Conservation (phyloP, 2,888 invertebrate species). For the Hymenopus coronatus region DNA sequence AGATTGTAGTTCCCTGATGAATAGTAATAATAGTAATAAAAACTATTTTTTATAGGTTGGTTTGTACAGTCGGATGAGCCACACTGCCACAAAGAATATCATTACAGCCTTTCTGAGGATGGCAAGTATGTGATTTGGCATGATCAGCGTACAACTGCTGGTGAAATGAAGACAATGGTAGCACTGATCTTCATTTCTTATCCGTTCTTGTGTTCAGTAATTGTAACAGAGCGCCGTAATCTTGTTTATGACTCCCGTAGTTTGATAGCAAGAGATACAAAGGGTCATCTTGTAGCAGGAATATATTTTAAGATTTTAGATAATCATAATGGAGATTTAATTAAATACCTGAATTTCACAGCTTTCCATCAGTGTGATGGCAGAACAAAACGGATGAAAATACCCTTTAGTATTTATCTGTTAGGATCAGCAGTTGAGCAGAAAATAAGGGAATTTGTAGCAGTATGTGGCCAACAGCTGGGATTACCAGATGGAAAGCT, state of each 20-base stretch:
- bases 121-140: constrained; percentile 81
- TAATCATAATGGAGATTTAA: constrained; percentile 37
- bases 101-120: constrained; percentile 70
- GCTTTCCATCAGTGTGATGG: constrained; percentile 70
- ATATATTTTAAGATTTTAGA: constrained; percentile 75
- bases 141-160: constrained; percentile 69
- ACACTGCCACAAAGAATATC: constrained; percentile 77
- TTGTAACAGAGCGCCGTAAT: constrained; percentile 86
- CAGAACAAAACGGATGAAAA: constrained; percentile 64
- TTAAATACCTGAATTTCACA: constrained; percentile 54
- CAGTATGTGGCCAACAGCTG: constrained; percentile 70
- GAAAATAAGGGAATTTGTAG: constrained; percentile 56
- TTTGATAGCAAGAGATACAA: constrained; percentile 75
- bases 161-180: constrained; percentile 53
- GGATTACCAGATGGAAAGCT: constrained; percentile 65
- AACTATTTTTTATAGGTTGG: constrained; percentile 57
- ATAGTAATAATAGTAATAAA: too few relatives aligned
- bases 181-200: constrained; percentile 77
- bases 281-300: constrained; percentile 79
- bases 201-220: constrained; percentile 76
- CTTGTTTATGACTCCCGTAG: constrained; percentile 74
- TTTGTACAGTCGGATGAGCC: constrained; percentile 78
- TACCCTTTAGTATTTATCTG: constrained; percentile 67
- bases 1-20: too few relatives aligned
- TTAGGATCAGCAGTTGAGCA: constrained; percentile 37